phyloP scores from a whole-genome alignment of 2,113 vertebrate species.

The Cynoglossus semilaevis region DNA sequence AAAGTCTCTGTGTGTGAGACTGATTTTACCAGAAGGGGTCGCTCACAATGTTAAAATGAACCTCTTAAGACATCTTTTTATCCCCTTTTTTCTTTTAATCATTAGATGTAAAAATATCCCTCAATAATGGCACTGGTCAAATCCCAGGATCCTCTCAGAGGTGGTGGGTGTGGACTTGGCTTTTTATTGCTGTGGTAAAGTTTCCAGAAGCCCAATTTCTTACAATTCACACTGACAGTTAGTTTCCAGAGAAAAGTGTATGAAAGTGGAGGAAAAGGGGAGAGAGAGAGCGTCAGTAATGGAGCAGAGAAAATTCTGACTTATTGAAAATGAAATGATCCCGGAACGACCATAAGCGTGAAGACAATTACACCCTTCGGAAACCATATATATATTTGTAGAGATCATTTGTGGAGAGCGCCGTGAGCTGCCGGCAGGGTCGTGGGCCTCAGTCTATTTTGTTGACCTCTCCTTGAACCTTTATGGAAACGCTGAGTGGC shows the following conservation, averaged over 20 bases:
- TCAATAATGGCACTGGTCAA: constrained; percentile 38
- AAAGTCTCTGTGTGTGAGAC: no score
- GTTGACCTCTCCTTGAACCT: constrained; percentile 99
- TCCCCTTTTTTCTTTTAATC: constrained; percentile 1
- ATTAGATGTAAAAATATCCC: constrained; percentile 9
- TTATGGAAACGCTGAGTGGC: constrained; percentile 78
- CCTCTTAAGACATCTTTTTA: no score
- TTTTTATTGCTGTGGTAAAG: constrained; percentile 65
- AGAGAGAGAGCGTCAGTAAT: constrained; percentile 71
- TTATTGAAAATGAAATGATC: constrained; percentile 89
- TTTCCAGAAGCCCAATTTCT: constrained; percentile 51
- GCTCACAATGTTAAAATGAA: no score
- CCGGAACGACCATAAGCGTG: constrained; percentile 89
- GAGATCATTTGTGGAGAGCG: constrained; percentile 84
- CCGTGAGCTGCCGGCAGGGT: constrained; percentile 57
- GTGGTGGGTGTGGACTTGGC: not conserved
- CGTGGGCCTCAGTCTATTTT: constrained; percentile 76
- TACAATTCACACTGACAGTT: constrained; percentile 58
- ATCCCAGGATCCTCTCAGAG: constrained; percentile 34
- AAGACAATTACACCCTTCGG: constrained; percentile 90
- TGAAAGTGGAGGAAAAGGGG: not conserved
- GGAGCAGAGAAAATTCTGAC: constrained; percentile 77
- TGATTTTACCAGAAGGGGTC: no score
- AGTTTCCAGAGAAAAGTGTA: constrained; percentile 39
- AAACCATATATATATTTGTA: constrained; percentile 95